A percentile compares a stretch with the other conserved stretches of the same genome.
Evolutionary conservation across 2,888 invertebrate species (phyloP).

Genomic region (Arctia plantaginis): DNA sequence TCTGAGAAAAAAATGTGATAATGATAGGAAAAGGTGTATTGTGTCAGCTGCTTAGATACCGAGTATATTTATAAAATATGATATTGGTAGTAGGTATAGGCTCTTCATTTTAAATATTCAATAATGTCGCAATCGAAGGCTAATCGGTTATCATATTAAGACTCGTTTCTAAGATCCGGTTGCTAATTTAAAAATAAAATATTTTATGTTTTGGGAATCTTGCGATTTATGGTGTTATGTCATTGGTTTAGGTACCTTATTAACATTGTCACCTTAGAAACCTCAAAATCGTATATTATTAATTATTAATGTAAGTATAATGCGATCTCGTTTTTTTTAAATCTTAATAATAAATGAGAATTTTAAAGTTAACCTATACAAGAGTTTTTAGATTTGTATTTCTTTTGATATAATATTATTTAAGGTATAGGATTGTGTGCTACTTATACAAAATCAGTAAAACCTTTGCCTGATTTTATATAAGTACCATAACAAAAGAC

Average conservation of each 20-base stretch:
- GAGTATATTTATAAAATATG: neutral
- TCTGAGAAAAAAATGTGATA: neutral
- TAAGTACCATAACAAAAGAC: no score
- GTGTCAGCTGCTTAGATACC: neutral
- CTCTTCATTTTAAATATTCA: constrained; percentile 31
- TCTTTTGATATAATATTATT: neutral
- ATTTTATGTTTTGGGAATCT: constrained; percentile 28
- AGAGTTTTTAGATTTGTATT: neutral
- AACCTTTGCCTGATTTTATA: neutral
- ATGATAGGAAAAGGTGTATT: neutral
- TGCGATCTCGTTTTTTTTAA: constrained; percentile 14
- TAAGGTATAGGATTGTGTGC: no score
- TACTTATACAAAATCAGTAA: no score
- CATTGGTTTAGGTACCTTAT: constrained; percentile 16
- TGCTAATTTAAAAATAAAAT: constrained; percentile 32
- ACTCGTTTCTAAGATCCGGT: constrained; percentile 52
- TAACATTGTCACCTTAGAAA: neutral
- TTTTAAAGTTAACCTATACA: neutral
- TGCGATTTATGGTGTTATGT: constrained; percentile 36
- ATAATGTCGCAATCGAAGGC: constrained; percentile 43
- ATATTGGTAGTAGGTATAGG: neutral
- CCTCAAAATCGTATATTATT: neutral
- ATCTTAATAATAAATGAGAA: neutral
- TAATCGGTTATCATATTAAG: constrained; percentile 32
- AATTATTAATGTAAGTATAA: neutral